Evolutionary conservation across 2,888 invertebrate species (phyloP), one percentile per base, ranked within the genome.

Genomic region (Linyphia triangularis): DNA sequence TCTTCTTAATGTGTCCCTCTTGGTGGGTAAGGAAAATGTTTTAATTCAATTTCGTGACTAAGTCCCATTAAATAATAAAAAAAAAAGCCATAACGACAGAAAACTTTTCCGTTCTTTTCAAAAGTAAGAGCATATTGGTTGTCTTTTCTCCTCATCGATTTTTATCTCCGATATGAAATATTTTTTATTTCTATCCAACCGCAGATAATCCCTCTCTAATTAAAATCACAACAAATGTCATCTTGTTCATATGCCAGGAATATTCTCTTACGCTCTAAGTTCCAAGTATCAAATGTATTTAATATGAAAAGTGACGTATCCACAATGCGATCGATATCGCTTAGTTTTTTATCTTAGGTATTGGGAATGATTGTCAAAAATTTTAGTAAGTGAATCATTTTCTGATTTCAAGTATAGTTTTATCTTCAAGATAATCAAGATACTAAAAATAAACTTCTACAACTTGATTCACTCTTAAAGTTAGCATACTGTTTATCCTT

Each of bases 21-120:
- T n/a, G n/a, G n/a, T n/a, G n/a, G 33, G 5, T 6, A 33, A 59
- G 7, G 19, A 59, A 59, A 59, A 59, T n/a, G 33, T 33, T 59
- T 59, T 59, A 59, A 59, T 59, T 59, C 59, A 59, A 59, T 59
- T 59, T 22, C 59, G 59, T 59, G 59, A 59, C 59, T 2, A 59
- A 59, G 22, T 4, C 19, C 9, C 59, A 19, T 22, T n/a, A 59
- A 59, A n/a, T 59, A 59, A 33, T 6, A 33, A 19, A 22, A 59
- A 59, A 51, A 51, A 10, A 51, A 5, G 2, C 19, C 51, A 13
- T 16, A 10, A 51, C 51, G n/a, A 61, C 9, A 10, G 22, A 22
- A 61, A 61, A 61, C 1, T 61, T 61, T 19, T 61, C 13, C 0
- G 24, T n/a, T 24, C 10, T 33, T 33, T 9, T 4, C 33, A 33